Base-by-base conservation (phyloP, 2,797 vertebrate genomes). In the Mergus octosetaceus region DNA sequence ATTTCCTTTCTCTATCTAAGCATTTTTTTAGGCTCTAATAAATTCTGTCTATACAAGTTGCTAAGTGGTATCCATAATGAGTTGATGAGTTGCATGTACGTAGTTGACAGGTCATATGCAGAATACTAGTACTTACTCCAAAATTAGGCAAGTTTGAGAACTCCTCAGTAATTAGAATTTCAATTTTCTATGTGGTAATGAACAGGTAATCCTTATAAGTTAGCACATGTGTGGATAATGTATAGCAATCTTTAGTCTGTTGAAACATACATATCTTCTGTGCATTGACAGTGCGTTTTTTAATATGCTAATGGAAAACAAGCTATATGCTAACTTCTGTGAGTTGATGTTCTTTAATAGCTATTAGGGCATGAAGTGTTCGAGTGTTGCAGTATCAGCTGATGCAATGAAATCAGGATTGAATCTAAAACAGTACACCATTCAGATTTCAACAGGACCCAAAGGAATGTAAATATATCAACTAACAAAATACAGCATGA, bases 261-360 rank as follows among this genome's bases (percentile, higher is more conserved):
- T 76, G 57, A 88, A 86, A 77, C 25, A 18, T 77, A 30, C 17
- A 14, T 77, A 30, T 51, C 24, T 61, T 87, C 66, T 57, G 30
- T 70, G 68, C 85, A 57, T 65, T 61, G 82, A 69, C 57, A 38
- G n/a, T 84, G 45, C 70, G 19, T 56, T 68, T 77, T 43, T 65
- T 43, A 65, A 43, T 62, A 80, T 82, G 58, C 56, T 93, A 84
- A 85, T n/a, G 77, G 36, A 45, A 95, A 95, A 85, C 53, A 15
- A 80, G 43, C 62, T 32, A 66, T 77, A 49, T 34, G 30, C 9
- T 54, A 36, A 49, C 21, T 84, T 21, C 45, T 54, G 5, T 22
- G 64, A 62, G 16, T 11, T 85, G n/a, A 38, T 20, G 5, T 73
- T 61, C 28, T 62, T 92, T 89, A 85, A 13, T 39, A 70, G 11